Evolutionary conservation across 2,797 vertebrate genomes (phyloP), one percentile per base, ranked within the genome.

Genomic region (Moxostoma hubbsi): DNA sequence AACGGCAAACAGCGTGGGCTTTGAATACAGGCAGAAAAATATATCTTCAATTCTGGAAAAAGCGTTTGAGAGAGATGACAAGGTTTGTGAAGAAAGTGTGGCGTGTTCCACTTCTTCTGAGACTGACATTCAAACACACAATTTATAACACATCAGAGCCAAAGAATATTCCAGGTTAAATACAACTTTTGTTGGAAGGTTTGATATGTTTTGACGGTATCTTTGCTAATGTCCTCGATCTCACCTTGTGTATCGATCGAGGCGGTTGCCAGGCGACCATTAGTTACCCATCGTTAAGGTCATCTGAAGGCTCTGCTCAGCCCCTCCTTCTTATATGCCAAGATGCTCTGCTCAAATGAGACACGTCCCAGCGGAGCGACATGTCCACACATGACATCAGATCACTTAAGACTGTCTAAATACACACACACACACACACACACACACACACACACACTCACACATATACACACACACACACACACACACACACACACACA

Each of bases 281-380:
- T 64, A 75, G 6, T 87, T 87, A 85, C 87, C 80, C 86, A 69
- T 85, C 13, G 66, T 84, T 84, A 24, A 85, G 84, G 81, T 86
- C 83, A 69, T n/a, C 46, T 46, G 7, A 75, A 73, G 45, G 47
- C 15, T 1, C 54, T 58, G 55, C 11, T 12, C 70, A 50, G 61
- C 61, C 73, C 73, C 61, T 18, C 73, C 61, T 36, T 6, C 73
- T 46, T 10, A 46, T 65, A 46, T 64, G 50, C 73, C 73, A 55
- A 51, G 50, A 75, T 75, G 73, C 73, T 18, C 50, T 65, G n/a
- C 73, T 65, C n/a, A 62, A 54, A 54, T 54, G 13, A 46, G 49
- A 47, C 24, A 4, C 5, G 3, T 63, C 61, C 61, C 73, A 73
- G 16, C 3, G 18, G 46, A 51, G 58, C 10, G 4, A 58, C 69